A percentile compares a stretch with the other conserved stretches of the same genome.
These are phyloP conservation scores for Brachyopa scutellaris DNA, from an alignment of 2,888 invertebrate genomes.

Conservation along the genomic window DNA sequence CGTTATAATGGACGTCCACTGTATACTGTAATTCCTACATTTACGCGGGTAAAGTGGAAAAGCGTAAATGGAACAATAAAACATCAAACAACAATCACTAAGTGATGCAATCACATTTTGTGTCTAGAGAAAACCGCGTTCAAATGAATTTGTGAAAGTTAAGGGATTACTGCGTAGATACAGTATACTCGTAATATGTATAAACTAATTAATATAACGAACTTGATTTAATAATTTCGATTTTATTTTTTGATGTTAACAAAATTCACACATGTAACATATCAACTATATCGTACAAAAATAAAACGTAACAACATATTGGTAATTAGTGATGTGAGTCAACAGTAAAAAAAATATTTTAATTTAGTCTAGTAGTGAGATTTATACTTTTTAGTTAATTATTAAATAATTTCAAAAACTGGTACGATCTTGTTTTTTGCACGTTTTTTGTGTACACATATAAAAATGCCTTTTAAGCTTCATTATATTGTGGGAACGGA, in stretches of 20 bases:
- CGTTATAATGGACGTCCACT: too few relatives aligned
- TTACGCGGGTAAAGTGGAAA: too few relatives aligned
- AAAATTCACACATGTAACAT: constrained; percentile 58
- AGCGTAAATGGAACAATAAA: too few relatives aligned
- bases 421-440: constrained; percentile 28
- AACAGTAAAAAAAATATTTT: constrained; percentile 63
- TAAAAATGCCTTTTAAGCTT: constrained; percentile 65
- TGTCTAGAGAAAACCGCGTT: too few relatives aligned
- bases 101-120: too few relatives aligned
- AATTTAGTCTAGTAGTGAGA: constrained; percentile 65
- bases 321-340: constrained; percentile 61
- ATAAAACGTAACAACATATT: constrained; percentile 70
- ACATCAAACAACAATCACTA: too few relatives aligned
- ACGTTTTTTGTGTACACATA: constrained; percentile 7
- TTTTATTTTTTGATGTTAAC: constrained; percentile 63
- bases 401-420: constrained; percentile 28
- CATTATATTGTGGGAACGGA: constrained; percentile 36
- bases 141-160: too few relatives aligned
- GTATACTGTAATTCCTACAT: too few relatives aligned
- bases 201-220: too few relatives aligned
- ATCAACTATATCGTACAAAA: constrained; percentile 66
- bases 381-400: constrained; percentile 35
- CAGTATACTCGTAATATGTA: too few relatives aligned
- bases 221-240: too few relatives aligned
- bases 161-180: too few relatives aligned